Evolutionary conservation across 2,113 vertebrate species (phyloP).

Genomic region (Alligator sinensis): DNA sequence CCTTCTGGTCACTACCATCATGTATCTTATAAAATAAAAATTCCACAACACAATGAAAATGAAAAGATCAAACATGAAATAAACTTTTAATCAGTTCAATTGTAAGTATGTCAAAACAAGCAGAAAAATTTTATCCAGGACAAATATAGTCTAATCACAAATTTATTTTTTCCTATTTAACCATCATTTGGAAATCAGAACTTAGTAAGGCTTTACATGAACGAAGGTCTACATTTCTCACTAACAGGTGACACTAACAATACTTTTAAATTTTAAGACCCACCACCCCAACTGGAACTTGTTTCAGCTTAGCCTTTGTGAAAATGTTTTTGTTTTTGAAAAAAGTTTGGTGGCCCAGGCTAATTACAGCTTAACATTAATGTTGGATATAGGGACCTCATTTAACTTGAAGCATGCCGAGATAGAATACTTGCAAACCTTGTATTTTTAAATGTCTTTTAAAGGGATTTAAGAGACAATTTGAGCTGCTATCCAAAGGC

Average conservation of each 20-base stretch:
- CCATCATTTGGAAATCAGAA: neutral
- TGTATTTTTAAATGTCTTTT: neutral
- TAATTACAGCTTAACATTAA: neutral
- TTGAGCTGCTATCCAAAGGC: neutral
- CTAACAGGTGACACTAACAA: neutral
- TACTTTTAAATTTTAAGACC: neutral
- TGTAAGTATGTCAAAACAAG: neutral
- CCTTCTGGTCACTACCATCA: neutral
- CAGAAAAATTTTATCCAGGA: neutral
- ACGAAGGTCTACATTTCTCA: neutral
- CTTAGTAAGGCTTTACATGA: neutral
- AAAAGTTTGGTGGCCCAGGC: neutral
- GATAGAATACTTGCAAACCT: neutral
- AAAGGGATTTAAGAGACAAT: neutral
- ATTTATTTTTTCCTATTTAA: too few relatives aligned
- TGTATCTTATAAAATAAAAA: neutral
- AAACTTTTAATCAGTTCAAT: neutral
- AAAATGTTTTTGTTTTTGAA: neutral
- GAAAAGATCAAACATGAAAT: neutral
- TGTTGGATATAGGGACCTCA: neutral
- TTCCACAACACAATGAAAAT: neutral
- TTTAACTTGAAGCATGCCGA: neutral
- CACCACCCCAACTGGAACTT: neutral
- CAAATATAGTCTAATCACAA: neutral
- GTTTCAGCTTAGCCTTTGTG: neutral